Percentiles rank a stretch among this genome's conserved stretches.
phyloP scores from a whole-genome alignment of 2,888 invertebrate genomes.

The Hipparchia sbordonii region DNA sequence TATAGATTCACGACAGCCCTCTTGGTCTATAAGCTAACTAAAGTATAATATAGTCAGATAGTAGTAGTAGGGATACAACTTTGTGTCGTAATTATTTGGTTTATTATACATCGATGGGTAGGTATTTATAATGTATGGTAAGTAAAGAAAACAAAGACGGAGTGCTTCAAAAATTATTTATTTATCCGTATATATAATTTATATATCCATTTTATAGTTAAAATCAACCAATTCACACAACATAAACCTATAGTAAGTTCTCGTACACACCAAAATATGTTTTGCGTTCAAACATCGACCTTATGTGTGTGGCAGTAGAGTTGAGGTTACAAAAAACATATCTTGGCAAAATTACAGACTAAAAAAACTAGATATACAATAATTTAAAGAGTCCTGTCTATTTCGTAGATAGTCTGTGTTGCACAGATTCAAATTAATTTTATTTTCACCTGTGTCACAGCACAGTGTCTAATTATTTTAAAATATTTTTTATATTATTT shows the following conservation, averaged over 20 bases:
- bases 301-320: slow-evolving; percentile 57
- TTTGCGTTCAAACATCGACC: slow-evolving; percentile 43
- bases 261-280: slow-evolving; percentile 53
- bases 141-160: slow-evolving; percentile 59
- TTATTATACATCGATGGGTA: too few relatives aligned
- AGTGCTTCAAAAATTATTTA: slow-evolving; percentile 82
- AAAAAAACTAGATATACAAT: slow-evolving; percentile 39
- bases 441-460: slow-evolving; percentile 12
- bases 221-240: slow-evolving; percentile 78
- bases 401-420: slow-evolving; percentile 32
- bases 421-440: slow-evolving; percentile 21
- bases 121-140: too few relatives aligned
- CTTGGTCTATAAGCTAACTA: too few relatives aligned
- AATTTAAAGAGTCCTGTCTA: slow-evolving; percentile 44
- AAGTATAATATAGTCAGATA: too few relatives aligned
- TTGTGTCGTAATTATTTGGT: too few relatives aligned
- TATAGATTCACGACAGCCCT: too few relatives aligned
- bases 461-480: slow-evolving; percentile 11
- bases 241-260: slow-evolving; percentile 54
- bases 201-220: slow-evolving; percentile 81
- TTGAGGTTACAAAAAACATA: slow-evolving; percentile 44
- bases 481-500: slow-evolving; percentile 16
- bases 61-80: too few relatives aligned
- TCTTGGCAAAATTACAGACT: slow-evolving; percentile 42
- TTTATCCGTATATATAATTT: slow-evolving; percentile 82